phyloP scores from a whole-genome alignment of 2,113 vertebrate species.

The Daubentonia madagascariensis region DNA sequence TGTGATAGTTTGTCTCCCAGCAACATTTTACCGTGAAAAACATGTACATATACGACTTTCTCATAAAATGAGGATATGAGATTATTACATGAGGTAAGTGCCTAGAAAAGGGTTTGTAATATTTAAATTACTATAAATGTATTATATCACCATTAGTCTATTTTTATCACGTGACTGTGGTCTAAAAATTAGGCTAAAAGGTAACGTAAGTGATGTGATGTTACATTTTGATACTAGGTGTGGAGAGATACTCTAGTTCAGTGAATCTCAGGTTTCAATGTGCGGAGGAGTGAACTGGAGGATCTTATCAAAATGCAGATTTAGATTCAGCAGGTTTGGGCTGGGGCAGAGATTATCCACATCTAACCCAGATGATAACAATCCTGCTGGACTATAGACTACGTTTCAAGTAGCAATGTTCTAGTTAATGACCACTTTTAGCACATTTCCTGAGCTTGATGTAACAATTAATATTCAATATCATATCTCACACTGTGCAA shows the following conservation, averaged over 20 bases:
- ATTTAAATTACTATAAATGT: neutral
- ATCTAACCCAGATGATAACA: neutral
- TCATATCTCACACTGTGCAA: neutral
- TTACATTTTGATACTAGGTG: neutral
- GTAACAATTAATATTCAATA: slow-evolving; percentile 23
- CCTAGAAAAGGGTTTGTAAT: neutral
- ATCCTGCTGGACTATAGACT: neutral
- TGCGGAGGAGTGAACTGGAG: neutral
- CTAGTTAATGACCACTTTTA: neutral
- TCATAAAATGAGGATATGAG: neutral
- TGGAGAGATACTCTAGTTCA: neutral
- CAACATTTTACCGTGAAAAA: neutral
- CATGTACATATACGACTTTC: neutral
- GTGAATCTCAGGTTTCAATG: neutral
- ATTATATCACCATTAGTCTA: neutral
- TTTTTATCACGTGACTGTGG: neutral
- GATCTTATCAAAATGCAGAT: neutral
- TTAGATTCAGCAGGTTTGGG: neutral
- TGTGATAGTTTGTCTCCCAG: neutral
- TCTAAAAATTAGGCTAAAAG: neutral
- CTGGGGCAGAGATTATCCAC: neutral
- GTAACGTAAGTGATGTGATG: neutral
- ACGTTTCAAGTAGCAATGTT: neutral
- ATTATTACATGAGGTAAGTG: neutral
- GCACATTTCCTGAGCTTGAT: neutral